Conservation (phyloP, 2,113 vertebrate species). For the Carettochelys insculpta region DNA sequence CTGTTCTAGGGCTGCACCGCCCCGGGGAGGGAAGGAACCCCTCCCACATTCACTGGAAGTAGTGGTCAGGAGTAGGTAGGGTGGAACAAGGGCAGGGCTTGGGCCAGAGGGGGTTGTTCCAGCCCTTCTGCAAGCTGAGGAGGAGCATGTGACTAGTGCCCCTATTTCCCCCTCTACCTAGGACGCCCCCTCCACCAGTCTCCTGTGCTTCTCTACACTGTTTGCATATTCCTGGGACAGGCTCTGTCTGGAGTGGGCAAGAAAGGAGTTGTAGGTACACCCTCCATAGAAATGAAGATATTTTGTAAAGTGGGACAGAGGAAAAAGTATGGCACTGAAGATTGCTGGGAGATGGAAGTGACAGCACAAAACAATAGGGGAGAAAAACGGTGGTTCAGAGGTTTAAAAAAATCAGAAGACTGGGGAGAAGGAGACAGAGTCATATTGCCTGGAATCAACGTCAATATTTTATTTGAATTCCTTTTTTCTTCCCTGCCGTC, state of each 20-base stretch:
- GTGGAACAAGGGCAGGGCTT: too few relatives aligned
- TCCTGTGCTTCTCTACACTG: background rate
- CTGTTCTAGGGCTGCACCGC: too few relatives aligned
- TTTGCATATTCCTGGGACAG: background rate
- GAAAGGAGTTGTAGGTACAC: background rate
- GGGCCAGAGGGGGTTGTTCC: too few relatives aligned
- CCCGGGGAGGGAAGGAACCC: too few relatives aligned
- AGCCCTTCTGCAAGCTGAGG: too few relatives aligned
- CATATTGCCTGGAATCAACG: background rate
- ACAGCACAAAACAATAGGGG: background rate
- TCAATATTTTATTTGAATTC: background rate
- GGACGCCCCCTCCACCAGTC: too few relatives aligned
- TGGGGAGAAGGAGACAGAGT: background rate
- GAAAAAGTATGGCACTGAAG: background rate
- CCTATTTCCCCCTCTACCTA: too few relatives aligned
- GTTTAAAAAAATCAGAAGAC: background rate
- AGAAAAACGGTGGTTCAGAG: background rate
- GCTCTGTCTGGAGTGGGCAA: background rate
- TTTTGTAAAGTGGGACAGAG: background rate
- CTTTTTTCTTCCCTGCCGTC: too few relatives aligned
- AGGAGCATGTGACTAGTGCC: too few relatives aligned
- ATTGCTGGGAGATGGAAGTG: background rate
- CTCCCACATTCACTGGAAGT: too few relatives aligned
- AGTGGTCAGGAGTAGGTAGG: too few relatives aligned
- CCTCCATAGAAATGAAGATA: fast-evolving